These are phyloP conservation scores for Poeciliopsis turrubarensis DNA, from an alignment of 2,113 vertebrate genomes.

Conservation along the genomic window DNA sequence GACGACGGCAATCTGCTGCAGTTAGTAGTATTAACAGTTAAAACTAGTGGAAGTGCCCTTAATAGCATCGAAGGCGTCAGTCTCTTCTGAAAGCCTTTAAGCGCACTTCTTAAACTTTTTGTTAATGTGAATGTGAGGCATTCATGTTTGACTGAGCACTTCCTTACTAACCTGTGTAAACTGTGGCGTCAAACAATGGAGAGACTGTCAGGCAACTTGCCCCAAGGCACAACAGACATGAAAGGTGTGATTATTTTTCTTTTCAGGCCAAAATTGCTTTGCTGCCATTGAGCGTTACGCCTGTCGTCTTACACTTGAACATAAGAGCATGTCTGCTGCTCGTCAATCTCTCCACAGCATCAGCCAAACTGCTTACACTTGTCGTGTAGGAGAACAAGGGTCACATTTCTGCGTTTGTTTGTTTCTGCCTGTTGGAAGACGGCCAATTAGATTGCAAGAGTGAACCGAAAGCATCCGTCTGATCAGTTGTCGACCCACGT, in stretches of 20 bases:
- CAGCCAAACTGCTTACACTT: not conserved
- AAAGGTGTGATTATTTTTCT: not conserved
- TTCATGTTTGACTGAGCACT: slow-evolving; percentile 1
- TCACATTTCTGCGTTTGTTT: not conserved
- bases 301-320: not conserved
- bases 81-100: not conserved
- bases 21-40: not conserved
- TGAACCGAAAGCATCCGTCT: not conserved
- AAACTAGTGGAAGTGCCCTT: not conserved
- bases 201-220: not conserved
- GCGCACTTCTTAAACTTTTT: not conserved
- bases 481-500: not conserved
- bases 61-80: not conserved
- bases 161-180: not conserved
- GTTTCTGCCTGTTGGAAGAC: not conserved
- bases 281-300: not conserved
- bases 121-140: not conserved
- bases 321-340: no score
- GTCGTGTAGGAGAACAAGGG: not conserved
- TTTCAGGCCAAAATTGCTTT: not conserved
- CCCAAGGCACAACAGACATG: not conserved
- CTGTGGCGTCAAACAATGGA: not conserved
- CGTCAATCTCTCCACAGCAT: not conserved
- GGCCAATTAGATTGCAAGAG: not conserved
- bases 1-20: not conserved